Percentiles rank a stretch among this genome's conserved stretches.
These are phyloP conservation scores for Lutraria rhynchaena DNA, from an alignment of 1,140 invertebrate species.

Conservation along the genomic window DNA sequence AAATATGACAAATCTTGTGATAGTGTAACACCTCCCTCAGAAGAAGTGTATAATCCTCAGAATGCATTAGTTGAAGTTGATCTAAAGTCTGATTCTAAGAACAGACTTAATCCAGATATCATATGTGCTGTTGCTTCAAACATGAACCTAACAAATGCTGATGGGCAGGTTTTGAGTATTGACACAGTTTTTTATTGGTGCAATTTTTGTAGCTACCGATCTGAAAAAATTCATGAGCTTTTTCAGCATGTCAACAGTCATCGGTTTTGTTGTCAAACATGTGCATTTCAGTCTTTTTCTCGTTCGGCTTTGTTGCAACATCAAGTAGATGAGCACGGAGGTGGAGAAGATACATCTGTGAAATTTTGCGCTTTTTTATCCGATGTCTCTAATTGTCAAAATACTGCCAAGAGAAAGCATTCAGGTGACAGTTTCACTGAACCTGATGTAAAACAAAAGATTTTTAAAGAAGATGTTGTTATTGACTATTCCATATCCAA, in stretches of 20 bases:
- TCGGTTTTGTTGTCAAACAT: constrained; percentile 75
- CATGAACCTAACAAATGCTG: constrained; percentile 63
- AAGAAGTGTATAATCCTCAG: constrained; percentile 69
- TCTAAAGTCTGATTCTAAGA: constrained; percentile 59
- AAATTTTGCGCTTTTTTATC: constrained; percentile 73
- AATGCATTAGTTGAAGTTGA: constrained; percentile 69
- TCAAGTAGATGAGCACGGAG: constrained; percentile 65
- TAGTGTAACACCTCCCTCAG: constrained; percentile 46
- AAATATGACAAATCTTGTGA: too few species aligned
- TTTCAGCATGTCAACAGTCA: constrained; percentile 75
- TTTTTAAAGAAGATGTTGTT: too few species aligned
- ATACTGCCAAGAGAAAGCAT: constrained; percentile 59
- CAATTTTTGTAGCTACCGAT: constrained; percentile 77
- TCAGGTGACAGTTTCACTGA: too few species aligned
- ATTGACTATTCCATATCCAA: too few species aligned
- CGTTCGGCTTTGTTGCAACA: constrained; percentile 74
- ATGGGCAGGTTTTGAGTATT: constrained; percentile 63
- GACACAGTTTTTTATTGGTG: constrained; percentile 75
- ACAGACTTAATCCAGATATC: constrained; percentile 70
- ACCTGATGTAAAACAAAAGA: too few species aligned
- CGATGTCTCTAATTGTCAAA: constrained; percentile 65
- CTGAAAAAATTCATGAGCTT: constrained; percentile 66
- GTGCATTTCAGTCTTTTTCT: constrained; percentile 76
- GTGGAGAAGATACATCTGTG: constrained; percentile 67
- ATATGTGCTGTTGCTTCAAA: constrained; percentile 74